Evolutionary conservation across 1,140 invertebrate species (phyloP), one percentile per base, ranked within the genome.

Genomic region (Drosophila melanica): DNA sequence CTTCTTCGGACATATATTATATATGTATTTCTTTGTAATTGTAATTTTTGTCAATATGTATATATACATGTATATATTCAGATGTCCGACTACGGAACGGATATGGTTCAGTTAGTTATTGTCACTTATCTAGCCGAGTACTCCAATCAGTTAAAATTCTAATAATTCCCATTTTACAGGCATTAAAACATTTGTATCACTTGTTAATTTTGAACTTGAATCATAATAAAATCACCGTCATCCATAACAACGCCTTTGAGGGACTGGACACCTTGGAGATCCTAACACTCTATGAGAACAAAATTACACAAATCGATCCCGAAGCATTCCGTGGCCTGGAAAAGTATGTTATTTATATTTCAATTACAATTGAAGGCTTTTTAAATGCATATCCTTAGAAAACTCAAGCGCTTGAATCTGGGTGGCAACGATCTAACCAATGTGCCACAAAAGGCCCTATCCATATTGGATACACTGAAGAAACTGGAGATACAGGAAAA

Each of bases 401-500:
- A 97, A 92, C 92, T 98, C 30, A 96, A 96, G 79, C 94, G 96
- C 51, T 92, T 98, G 42, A 98, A 98, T 93, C 92, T 98, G 65
- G 97, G 97, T 51, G 96, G 96, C 42, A 98, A 98, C 90, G 94
- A 95, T 48, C 92, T 98, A 74, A 94, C 93, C 18, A 93, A 92
- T 39, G 94, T 98, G 37, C 97, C 97, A 12, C 96, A 96, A 50
- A 94, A 95, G 75, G 94, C 96, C 0, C 93, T 98, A 3, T 94
- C 95, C 1, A 94, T 95, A 27, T 92, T 97, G 66, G 95, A 96
- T 72, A 96, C 95, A 70, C 92, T 98, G 44, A 96, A 96, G 87
- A 97, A 96, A 81, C 93, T 98, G 9, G 97, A 98, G 92, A 95
- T 98, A 91, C 96, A 97, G 87, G 96, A 97, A 90, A 98, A 98